phyloP scores from a whole-genome alignment of 2,797 vertebrate species.

The Diglossa cyanea region DNA sequence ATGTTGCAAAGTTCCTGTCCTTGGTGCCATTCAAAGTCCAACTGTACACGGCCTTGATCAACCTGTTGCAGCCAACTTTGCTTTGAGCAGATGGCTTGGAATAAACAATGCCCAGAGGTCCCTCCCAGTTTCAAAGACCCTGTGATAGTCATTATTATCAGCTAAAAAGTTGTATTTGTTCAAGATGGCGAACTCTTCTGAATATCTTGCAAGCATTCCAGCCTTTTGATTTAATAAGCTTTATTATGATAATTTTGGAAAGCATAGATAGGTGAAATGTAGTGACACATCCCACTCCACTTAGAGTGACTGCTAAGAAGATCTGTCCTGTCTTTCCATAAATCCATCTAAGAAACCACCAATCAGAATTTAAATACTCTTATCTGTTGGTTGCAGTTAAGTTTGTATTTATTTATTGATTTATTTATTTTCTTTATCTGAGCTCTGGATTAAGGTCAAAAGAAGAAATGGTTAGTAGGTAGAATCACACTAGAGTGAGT shows the following conservation, averaged over 20 bases:
- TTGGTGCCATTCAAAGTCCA: neutral
- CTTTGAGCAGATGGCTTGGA: neutral
- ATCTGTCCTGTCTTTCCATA: neutral
- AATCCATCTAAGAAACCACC: neutral
- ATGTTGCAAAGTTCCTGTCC: neutral
- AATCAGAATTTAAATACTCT: neutral
- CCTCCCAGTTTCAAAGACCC: neutral
- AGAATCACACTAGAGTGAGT: neutral
- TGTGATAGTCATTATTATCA: neutral
- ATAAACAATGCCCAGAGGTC: neutral
- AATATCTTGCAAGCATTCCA: neutral
- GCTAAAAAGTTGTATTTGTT: neutral
- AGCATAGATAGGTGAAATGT: neutral
- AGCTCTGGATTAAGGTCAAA: neutral
- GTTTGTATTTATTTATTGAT: neutral
- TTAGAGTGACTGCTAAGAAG: neutral
- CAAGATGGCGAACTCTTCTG: neutral
- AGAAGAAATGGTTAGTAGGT: neutral
- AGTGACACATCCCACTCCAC: neutral
- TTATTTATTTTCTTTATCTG: neutral
- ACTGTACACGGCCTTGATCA: accelerated
- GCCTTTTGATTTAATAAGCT: neutral
- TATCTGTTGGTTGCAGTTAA: neutral
- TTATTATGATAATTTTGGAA: neutral
- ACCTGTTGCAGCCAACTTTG: neutral